Base-by-base conservation (phyloP, 2,113 vertebrate genomes). In the Ptilonorhynchus violaceus region DNA sequence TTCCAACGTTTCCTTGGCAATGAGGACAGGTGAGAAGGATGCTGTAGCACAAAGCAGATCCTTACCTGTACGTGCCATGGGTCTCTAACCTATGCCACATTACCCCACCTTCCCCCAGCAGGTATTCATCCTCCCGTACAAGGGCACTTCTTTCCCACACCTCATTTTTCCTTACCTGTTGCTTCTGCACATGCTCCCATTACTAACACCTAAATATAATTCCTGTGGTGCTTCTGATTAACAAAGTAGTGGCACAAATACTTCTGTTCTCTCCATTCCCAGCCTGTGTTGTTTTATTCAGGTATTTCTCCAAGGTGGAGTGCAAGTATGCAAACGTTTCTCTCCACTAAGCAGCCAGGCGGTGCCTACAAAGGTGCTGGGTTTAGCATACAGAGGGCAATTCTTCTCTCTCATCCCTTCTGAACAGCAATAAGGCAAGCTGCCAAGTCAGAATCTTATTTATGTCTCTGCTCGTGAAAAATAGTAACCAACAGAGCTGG, bases 281-380 rank as follows among this genome's bases (percentile, higher is more conserved):
- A 47, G 35, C 42, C 30, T 10, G 8, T 2, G 9, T 2, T 31
- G 14, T 25, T 85, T 81, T 27, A 55, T 19, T 41, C 18, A 49
- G 16, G 22, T 72, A 8, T 53, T n/a, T 72, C 68, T 75, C 41
- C 47, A 30, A 68, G 46, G 49, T 18, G 30, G 10, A 59, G 13
- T 5, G 12, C 24, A 12, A 0, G 6, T 9, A 20, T 2, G 6
- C 0, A 0, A 67, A 31, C 5, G 15, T 18, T 73, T 11, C 25
- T 41, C 60, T 67, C 58, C 33, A 3, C 47, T 25, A 12, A 55
- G 35, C 50, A 59, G 39, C 50, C 16, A 22, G 28, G 52, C 52
- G 31, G 37, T 62, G 67, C 63, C 78, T 28, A 58, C 67, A 70
- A 50, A 86, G 50, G 31, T 41, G 74, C 73, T 37, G 30, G 20